Evolutionary conservation across 2,888 invertebrate genomes (phyloP).

Genomic region (Drosophila ustulata): DNA sequence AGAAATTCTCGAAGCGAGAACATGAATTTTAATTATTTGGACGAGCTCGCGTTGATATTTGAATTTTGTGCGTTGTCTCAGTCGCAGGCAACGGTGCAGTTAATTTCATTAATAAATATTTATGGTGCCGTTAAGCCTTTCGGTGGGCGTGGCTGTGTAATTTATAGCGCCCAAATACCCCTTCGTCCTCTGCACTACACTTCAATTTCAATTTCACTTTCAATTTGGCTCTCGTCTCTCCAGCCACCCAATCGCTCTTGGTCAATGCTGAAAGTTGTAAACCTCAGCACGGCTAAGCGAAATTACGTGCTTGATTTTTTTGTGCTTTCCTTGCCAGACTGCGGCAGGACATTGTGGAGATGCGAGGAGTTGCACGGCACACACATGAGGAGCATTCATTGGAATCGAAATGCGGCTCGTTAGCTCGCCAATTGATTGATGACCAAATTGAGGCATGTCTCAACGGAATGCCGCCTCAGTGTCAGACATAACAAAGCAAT

Average conservation of each 20-base stretch:
- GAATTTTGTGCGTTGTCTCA: constrained; percentile 70
- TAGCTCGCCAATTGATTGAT: constrained; percentile 76
- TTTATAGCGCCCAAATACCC: constrained; percentile 45
- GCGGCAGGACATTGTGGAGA: constrained; percentile 28
- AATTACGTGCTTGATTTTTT: constrained; percentile 76
- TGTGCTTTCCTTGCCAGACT: not conserved
- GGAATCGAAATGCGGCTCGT: constrained; percentile 58
- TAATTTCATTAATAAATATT: constrained; percentile 84
- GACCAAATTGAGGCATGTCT: constrained; percentile 63
- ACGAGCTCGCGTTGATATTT: constrained; percentile 71
- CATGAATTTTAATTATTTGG: constrained; percentile 82
- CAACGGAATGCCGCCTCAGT: constrained; percentile 47
- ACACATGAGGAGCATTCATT: constrained; percentile 20
- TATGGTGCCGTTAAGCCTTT: constrained; percentile 72
- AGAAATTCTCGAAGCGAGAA: constrained; percentile 19
- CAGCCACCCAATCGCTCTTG: constrained; percentile 63
- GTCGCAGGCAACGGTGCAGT: constrained; percentile 60
- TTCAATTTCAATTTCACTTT: constrained; percentile 38
- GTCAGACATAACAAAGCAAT: constrained; percentile 33
- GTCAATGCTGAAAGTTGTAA: constrained; percentile 50
- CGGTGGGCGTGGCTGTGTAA: constrained; percentile 54
- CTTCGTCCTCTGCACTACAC: constrained; percentile 17
- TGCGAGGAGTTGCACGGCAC: constrained; percentile 4
- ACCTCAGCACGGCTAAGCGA: constrained; percentile 71
- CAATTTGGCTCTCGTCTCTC: constrained; percentile 3